Percentiles rank a stretch among this genome's conserved stretches.
Conservation (phyloP, 2,113 vertebrate species). For the Mustela lutreola region DNA sequence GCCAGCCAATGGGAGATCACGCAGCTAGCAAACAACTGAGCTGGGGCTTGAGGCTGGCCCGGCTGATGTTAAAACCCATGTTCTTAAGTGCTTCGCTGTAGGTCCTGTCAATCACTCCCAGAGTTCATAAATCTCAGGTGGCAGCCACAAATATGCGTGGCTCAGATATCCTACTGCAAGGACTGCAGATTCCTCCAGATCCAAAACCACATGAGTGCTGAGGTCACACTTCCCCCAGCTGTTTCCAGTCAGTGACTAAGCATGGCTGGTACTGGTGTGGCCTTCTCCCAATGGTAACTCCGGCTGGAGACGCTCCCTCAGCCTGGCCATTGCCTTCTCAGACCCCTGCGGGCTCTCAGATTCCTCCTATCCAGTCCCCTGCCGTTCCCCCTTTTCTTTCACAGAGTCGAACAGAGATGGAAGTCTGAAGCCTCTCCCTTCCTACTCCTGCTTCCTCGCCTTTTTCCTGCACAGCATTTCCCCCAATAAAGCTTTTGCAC, state of each 20-base stretch:
- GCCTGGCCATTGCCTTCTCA: background rate
- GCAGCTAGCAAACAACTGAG: background rate
- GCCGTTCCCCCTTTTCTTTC: background rate
- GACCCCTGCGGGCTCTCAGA: background rate
- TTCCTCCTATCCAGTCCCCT: background rate
- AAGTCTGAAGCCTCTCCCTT: background rate
- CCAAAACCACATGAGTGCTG: background rate
- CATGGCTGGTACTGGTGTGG: background rate
- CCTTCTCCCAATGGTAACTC: background rate
- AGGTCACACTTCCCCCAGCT: background rate
- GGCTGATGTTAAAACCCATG: background rate
- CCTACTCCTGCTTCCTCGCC: background rate
- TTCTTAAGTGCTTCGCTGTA: background rate
- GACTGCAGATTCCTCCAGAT: background rate
- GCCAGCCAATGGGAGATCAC: background rate
- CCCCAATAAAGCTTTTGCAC: background rate
- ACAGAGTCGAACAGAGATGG: background rate
- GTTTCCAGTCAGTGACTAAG: background rate
- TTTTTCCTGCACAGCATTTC: background rate
- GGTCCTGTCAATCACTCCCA: background rate
- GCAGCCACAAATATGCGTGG: background rate
- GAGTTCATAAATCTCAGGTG: background rate
- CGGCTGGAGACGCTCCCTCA: background rate
- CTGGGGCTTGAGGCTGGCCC: background rate
- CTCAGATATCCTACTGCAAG: background rate